Conservation (phyloP, 2,113 vertebrate genomes). For the Oreochromis tanganicae region DNA sequence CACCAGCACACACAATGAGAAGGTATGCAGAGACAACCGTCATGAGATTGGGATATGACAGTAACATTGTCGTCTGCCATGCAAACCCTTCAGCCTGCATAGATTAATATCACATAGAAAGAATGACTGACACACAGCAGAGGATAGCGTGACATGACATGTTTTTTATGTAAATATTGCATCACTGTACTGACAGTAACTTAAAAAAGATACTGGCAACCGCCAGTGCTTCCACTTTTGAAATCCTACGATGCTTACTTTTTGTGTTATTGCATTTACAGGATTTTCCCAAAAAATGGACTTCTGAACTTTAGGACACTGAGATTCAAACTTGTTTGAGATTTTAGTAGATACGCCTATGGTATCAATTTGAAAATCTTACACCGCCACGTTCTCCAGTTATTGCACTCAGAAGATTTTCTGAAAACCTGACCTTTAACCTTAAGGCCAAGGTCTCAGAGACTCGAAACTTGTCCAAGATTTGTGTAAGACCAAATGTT, state of each 20-base stretch:
- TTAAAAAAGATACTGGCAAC: background rate
- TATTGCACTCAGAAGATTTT: background rate
- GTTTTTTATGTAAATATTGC: background rate
- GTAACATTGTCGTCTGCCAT: background rate
- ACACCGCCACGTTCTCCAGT: background rate
- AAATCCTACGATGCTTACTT: background rate
- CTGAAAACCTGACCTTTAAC: background rate
- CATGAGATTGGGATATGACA: background rate
- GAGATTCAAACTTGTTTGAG: background rate
- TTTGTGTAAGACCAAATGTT: background rate
- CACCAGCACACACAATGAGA: background rate
- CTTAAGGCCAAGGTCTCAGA: background rate
- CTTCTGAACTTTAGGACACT: background rate
- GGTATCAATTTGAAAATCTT: background rate
- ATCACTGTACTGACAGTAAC: background rate
- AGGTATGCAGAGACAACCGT: background rate
- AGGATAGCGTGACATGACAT: background rate
- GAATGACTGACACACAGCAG: background rate
- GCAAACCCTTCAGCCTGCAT: slow-evolving; percentile 4
- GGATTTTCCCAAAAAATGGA: background rate
- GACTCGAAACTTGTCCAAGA: background rate
- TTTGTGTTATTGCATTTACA: background rate
- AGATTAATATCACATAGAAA: slow-evolving; percentile 21
- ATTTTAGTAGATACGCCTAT: background rate
- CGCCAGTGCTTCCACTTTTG: background rate